Evolutionary conservation across 2,888 invertebrate species (phyloP), one percentile per base, ranked within the genome.

Genomic region (Eudasyphora cyanicolor): DNA sequence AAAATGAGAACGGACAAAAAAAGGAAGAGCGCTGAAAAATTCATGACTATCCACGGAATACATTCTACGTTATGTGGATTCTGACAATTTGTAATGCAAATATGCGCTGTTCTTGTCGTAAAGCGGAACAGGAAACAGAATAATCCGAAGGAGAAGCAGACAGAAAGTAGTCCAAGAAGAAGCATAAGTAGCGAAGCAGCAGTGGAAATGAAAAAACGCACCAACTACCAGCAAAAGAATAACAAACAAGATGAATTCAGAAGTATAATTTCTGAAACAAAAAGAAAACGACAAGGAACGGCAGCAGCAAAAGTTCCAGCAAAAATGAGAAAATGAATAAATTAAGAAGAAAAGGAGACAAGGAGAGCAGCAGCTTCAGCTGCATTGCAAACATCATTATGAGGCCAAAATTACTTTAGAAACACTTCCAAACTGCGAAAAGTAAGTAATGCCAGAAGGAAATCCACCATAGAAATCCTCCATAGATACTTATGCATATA

Each of bases 21-120:
- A 0, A 27, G 27, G n/a, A 29, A 29, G 14, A 64, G 10, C 19
- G 32, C 38, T 67, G 7, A 67, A 38, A 57, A 57, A 71, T 71
- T 71, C 71, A 71, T 71, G 71, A 71, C 38, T 38, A 51, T 5
- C 3, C 38, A 70, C 19, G 54, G 17, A 35, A 70, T n/a, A n/a
- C n/a, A 38, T 64, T 64, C 10, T 64, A n/a, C 19, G 32, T 14
- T 32, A 32, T 32, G 62, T 5, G 60, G 35, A 14, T 6, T 32
- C 70, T 1, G 21, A 57, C 38, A 71, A 71, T 57, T 71, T 71
- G 71, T 57, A 71, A 71, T 71, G 71, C 71, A 54, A 71, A 71
- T 71, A 54, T n/a, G n/a, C n/a, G n/a, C n/a, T n/a, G n/a, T n/a
- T n/a, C 29, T n/a, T 17, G 14, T 29, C 29, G 32, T 2, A 45